Base-by-base conservation (phyloP, 1,140 invertebrate genomes). In the Aphaenogaster ashmeadi region DNA sequence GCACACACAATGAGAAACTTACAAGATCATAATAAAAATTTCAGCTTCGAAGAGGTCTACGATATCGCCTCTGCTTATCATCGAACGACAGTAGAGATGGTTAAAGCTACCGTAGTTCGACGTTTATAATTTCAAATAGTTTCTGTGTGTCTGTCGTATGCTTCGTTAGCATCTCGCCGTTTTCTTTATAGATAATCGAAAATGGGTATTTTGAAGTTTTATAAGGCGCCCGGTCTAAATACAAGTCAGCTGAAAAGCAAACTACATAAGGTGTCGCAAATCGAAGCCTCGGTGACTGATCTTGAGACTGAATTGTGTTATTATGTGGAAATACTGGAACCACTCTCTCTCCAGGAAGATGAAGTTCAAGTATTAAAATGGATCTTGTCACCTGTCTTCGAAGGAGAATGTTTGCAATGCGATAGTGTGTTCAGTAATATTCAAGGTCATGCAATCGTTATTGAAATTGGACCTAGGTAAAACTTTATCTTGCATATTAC, bases 401-500 rank as follows among this genome's bases (percentile, higher is more conserved):
- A 97, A 79, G 95, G 95, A 13, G 90, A 96, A 74, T 94, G 95
- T 27, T 93, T 97, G 9, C 96, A 95, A 84, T 92, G 95, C 88
- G 92, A 96, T 11, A 93, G 94, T 18, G 94, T 95, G 33, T 95
- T 96, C 56, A 89, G 92, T 77, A 88, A 94, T 18, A 78, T 92
- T 60, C 33, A 27, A 33, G 81, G 91, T 54, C 92, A 96, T 18
- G 52, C 66, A 88, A 94, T 96, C 4, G 81, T 98, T 38, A 96
- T 98, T 90, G 98, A 98, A 96, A 97, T 98, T 94, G 98, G 98
- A 41, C 98, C 98, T 54, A 97, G 97, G 96, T 98, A 96, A 92
- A 75, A 41, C 2, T 74, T 58, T 38, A 15, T 50, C 8, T 41
- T 38, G 21, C 11, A 0, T 21, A 0, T 21, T n/a, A 69, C 27